Base-by-base conservation (phyloP, 2,888 invertebrate genomes). In the Lucinisca nassula region DNA sequence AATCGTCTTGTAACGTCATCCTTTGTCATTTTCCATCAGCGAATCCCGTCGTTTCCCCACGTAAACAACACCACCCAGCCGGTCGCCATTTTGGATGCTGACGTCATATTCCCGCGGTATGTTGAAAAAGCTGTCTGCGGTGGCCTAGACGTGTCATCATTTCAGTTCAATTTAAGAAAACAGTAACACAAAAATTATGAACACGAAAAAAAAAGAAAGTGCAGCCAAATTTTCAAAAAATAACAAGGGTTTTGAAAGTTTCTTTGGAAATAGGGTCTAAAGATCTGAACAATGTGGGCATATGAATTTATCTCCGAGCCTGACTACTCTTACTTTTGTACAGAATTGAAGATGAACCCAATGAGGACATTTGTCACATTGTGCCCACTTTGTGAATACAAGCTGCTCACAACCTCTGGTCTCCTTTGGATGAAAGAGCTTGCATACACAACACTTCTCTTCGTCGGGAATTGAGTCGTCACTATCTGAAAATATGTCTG, bases 371-470 rank as follows among this genome's bases (percentile, higher is more conserved):
- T 51, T 21, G n/a, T 79, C 70, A 76, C 75, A 84, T 55, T 79
- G 24, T 12, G 38, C 84, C 84, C 80, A 80, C 24, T 80, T 80
- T 24, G 80, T 76, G 51, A 84, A 75, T n/a, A 61, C n/a, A 35
- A 79, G 17, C n/a, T n/a, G 35, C 3, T 21, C 30, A 32, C 78
- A 58, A n/a, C 35, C 73, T n/a, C 1, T 37, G 30, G 73, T 17
- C 30, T 45, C 72, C 30, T 38, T 37, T 49, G 79, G 79, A 12
- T 61, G 49, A 30, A 32, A 75, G n/a, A 10, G 32, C 75, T 75
- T 32, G n/a, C n/a, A n/a, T n/a, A 75, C 74, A 80, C 80, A 84
- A 35, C 84, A 80, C n/a, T 27, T 72, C 0, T 79, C 75, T 58
- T 67, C 55, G 12, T 84, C 80, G 8, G 32, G 38, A 1, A 40